Evolutionary conservation across 2,888 invertebrate species (phyloP).

Genomic region (Drosophila planitibia): DNA sequence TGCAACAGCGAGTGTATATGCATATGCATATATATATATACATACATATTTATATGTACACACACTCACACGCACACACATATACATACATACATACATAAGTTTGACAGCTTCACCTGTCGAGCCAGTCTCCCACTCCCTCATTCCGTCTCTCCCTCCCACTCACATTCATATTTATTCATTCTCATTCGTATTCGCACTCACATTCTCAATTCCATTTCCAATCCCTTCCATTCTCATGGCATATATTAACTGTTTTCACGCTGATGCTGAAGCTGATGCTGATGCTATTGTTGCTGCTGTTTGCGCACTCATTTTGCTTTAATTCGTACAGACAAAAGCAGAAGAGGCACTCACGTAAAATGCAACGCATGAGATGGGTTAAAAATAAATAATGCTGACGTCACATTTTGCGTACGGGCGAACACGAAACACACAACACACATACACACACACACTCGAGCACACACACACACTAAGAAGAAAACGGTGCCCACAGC

Average conservation of each 20-base stretch:
- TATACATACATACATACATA: background rate
- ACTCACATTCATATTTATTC: background rate
- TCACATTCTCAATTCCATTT: constrained; percentile 25
- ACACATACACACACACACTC: background rate
- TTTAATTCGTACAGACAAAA: constrained; percentile 73
- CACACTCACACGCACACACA: background rate
- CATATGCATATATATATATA: background rate
- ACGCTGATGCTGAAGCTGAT: constrained; percentile 6
- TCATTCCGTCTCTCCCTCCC: constrained; percentile 10
- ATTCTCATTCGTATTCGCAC: background rate
- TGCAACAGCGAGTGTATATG: background rate
- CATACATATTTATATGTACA: background rate
- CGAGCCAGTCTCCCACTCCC: constrained; percentile 19
- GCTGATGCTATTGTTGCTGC: constrained; percentile 20
- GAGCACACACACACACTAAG: background rate
- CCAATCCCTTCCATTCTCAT: constrained; percentile 35
- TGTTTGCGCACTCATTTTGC: constrained; percentile 65
- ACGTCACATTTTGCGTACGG: constrained; percentile 71
- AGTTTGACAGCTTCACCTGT: constrained; percentile 51
- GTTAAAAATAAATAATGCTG: constrained; percentile 75
- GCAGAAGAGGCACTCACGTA: constrained; percentile 31
- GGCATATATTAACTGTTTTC: constrained; percentile 55
- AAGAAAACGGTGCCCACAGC: background rate
- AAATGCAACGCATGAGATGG: constrained; percentile 57
- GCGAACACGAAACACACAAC: constrained; percentile 5